Evolutionary conservation across 2,888 invertebrate genomes (phyloP).

Genomic region (Synergus umbraculus): DNA sequence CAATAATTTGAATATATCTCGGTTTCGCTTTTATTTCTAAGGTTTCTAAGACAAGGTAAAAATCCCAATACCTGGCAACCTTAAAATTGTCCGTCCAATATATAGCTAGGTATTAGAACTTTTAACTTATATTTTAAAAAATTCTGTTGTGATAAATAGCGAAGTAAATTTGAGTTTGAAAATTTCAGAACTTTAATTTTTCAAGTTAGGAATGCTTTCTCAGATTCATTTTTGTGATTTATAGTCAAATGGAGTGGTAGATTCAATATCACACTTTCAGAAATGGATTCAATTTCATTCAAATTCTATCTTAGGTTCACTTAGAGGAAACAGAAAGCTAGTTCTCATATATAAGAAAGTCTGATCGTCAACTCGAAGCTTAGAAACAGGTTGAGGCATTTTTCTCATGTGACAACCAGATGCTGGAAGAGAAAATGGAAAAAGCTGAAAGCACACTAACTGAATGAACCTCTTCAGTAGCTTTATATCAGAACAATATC

Average conservation of each 20-base stretch:
- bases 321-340: background rate
- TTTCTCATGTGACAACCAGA: conserved; percentile 20
- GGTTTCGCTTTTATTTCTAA: background rate
- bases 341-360: conserved; percentile 11
- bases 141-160: too few species aligned
- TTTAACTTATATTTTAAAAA: too few species aligned
- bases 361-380: conserved; percentile 9
- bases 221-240: background rate
- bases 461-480: conserved; percentile 7
- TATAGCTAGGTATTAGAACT: too few species aligned
- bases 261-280: conserved; percentile 19
- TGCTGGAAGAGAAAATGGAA: conserved; percentile 9
- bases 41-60: too few species aligned
- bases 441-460: conserved; percentile 26
- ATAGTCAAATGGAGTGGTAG: background rate
- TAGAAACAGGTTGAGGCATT: conserved; percentile 10
- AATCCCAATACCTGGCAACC: too few species aligned
- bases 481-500: conserved; percentile 24
- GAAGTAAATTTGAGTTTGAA: background rate
- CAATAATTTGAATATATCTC: background rate
- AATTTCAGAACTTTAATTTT: background rate
- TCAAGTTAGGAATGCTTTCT: background rate
- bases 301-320: conserved; percentile 23
- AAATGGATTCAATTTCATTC: conserved; percentile 29
- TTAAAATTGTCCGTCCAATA: too few species aligned